Evolutionary conservation across 2,113 vertebrate genomes (phyloP).

Genomic region (Barbus barbus): DNA sequence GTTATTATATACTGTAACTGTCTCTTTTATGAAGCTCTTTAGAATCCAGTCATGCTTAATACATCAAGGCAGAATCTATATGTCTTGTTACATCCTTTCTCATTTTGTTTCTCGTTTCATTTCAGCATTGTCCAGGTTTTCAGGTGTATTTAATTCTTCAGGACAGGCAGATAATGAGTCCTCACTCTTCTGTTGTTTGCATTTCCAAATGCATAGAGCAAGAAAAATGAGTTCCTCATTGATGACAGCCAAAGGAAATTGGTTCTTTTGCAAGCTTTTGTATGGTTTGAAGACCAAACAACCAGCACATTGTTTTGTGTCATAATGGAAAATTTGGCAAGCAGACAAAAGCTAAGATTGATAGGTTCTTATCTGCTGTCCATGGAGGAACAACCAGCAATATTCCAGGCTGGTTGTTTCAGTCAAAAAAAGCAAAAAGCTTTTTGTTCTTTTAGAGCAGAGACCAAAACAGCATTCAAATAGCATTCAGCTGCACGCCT

Average conservation of each 20-base stretch:
- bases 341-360: slow-evolving; percentile 60
- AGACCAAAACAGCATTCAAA: slow-evolving; percentile 7
- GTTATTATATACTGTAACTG: background rate
- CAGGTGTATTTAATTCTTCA: slow-evolving; percentile 36
- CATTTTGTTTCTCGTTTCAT: slow-evolving; percentile 28
- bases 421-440: slow-evolving; percentile 18
- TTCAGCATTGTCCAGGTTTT: slow-evolving; percentile 38
- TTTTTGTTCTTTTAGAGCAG: slow-evolving; percentile 30
- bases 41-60: background rate
- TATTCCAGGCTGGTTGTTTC: slow-evolving; percentile 57
- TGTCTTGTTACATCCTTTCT: background rate
- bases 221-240: slow-evolving; percentile 72
- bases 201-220: slow-evolving; percentile 62
- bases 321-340: slow-evolving; percentile 68
- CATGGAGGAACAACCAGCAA: slow-evolving; percentile 61
- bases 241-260: slow-evolving; percentile 72
- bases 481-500: background rate
- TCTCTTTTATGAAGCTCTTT: background rate
- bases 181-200: slow-evolving; percentile 58
- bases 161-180: slow-evolving; percentile 66
- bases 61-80: background rate
- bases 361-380: slow-evolving; percentile 65
- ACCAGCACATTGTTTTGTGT: slow-evolving; percentile 62
- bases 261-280: slow-evolving; percentile 69
- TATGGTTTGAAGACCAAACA: slow-evolving; percentile 61